A percentile compares a stretch with the other conserved stretches of the same genome.
phyloP scores from a whole-genome alignment of 2,888 invertebrate species.

The Metallyticus violacea region DNA sequence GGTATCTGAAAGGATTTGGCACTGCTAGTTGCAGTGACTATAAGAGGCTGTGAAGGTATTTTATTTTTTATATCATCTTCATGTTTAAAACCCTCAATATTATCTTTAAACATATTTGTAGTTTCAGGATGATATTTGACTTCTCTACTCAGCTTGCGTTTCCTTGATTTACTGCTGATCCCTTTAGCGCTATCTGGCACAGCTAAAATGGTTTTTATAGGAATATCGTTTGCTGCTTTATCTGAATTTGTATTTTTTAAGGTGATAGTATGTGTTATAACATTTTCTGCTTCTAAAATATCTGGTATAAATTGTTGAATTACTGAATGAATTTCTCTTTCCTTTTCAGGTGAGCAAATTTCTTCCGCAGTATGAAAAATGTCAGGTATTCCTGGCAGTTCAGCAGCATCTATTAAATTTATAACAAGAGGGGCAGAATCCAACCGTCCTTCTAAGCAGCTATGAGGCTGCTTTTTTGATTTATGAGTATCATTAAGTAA shows the following conservation, averaged over 20 bases:
- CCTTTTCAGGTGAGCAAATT: background rate
- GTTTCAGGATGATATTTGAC: background rate
- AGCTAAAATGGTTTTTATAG: background rate
- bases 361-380: background rate
- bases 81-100: no score
- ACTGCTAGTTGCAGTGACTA: background rate
- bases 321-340: background rate
- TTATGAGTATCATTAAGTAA: background rate
- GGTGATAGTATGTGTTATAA: background rate
- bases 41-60: background rate
- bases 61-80: background rate
- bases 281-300: background rate
- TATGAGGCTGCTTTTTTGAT: background rate
- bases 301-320: background rate
- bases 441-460: background rate
- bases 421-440: background rate
- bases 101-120: no score
- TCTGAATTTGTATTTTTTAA: background rate
- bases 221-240: background rate
- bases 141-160: background rate
- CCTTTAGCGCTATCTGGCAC: background rate
- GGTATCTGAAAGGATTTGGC: background rate
- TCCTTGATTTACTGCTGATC: background rate
- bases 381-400: background rate
- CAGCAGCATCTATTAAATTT: background rate